Percentiles rank a stretch among this genome's conserved stretches.
These are phyloP conservation scores for Ispidina picta DNA, from an alignment of 2,797 vertebrate species.

Conservation along the genomic window DNA sequence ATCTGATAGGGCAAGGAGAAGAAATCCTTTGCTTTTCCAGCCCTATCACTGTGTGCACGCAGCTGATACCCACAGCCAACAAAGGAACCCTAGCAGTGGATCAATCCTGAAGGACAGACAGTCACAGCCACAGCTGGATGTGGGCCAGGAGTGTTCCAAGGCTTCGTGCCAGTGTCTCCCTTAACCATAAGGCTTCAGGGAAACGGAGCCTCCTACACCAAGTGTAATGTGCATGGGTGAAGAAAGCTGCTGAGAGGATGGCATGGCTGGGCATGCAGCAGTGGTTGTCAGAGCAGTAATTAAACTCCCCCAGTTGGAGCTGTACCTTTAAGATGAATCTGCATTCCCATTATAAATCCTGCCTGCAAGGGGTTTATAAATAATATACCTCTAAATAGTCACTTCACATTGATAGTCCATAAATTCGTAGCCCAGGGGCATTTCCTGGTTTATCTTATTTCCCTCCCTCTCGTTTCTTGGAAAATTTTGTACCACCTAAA, in stretches of 20 bases:
- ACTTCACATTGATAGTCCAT: not conserved
- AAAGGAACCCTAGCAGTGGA: not conserved
- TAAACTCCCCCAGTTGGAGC: slow-evolving; percentile 11
- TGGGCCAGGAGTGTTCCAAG: not conserved
- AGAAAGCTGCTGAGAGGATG: not conserved
- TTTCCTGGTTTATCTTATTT: not conserved
- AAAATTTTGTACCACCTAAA: not conserved
- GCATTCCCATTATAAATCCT: slow-evolving; percentile 6
- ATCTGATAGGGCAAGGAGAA: not conserved
- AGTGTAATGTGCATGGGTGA: not conserved
- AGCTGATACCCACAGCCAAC: not conserved
- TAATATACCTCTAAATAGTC: slow-evolving; percentile 32
- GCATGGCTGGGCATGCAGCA: slow-evolving; percentile 44
- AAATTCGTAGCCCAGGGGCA: not conserved
- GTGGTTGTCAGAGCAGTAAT: slow-evolving; percentile 29
- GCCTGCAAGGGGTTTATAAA: not conserved
- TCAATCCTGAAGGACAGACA: not conserved
- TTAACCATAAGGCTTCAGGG: slow-evolving; percentile 11
- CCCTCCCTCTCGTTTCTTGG: not conserved
- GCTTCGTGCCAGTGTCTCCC: slow-evolving; percentile 1
- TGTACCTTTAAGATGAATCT: slow-evolving; percentile 1
- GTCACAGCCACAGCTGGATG: not conserved
- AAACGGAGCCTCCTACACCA: slow-evolving; percentile 41
- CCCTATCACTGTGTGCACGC: not conserved
- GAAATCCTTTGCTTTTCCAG: not conserved